Base-by-base conservation (phyloP, 2,888 invertebrate species). In the Catonia carolina region DNA sequence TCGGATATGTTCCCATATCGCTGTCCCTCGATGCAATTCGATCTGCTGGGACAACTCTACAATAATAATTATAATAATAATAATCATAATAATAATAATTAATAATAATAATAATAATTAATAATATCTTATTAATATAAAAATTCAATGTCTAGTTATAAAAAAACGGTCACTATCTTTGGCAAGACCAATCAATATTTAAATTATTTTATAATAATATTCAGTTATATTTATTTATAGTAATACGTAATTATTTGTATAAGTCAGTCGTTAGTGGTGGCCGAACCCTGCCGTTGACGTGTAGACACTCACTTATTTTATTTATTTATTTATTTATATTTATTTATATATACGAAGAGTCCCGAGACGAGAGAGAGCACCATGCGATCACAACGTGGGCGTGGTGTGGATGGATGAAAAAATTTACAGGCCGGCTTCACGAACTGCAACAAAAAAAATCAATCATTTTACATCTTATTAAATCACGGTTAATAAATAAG, bases 61-160 rank as follows among this genome's bases (percentile, higher is more conserved):
- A n/a, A n/a, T n/a, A n/a, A n/a, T n/a, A n/a, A n/a, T n/a, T n/a
- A n/a, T n/a, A n/a, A n/a, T n/a, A n/a, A n/a, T n/a, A n/a, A n/a
- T n/a, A n/a, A n/a, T n/a, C n/a, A n/a, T n/a, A n/a, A n/a, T n/a
- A n/a, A n/a, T n/a, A n/a, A n/a, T n/a, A n/a, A n/a, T n/a, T n/a
- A n/a, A n/a, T n/a, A n/a, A n/a, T n/a, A n/a, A n/a, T n/a, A n/a
- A n/a, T n/a, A n/a, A 41, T 41, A 42, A 47, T 18, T 33, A 42
- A 51, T 52, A 52, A 51, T 52, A 57, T 50, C 61, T 61, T 61
- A 60, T 59, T 62, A 56, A 60, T 62, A 58, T 60, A 62, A 59
- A 64, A 64, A 62, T 64, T 63, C 62, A 63, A 63, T 62, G 62
- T 63, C 62, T 63, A 64, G n/a, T 64, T 62, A 59, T 62, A 64